Evolutionary conservation across 1,140 invertebrate species (phyloP).

Genomic region (Paralvinella palmiformis): DNA sequence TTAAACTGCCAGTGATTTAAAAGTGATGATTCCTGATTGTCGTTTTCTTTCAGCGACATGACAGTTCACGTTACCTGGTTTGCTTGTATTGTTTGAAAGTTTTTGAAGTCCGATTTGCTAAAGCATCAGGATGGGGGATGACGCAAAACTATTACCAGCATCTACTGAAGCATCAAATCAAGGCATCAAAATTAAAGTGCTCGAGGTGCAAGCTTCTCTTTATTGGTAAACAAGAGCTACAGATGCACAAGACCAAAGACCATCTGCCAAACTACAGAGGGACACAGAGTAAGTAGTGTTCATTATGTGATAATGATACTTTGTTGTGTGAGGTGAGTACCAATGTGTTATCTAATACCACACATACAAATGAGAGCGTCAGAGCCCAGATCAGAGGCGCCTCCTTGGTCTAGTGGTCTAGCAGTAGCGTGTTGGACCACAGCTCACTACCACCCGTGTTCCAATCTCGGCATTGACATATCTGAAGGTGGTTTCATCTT

Average conservation of each 20-base stretch:
- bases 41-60: slow-evolving; percentile 37
- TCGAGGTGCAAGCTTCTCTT: slow-evolving; percentile 38
- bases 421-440: too few species aligned
- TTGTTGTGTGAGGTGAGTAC: too few species aligned
- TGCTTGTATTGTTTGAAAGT: slow-evolving; percentile 45
- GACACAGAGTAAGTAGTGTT: not conserved
- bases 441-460: too few species aligned
- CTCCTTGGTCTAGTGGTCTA: too few species aligned
- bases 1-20: too few species aligned
- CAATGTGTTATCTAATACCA: too few species aligned
- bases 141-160: slow-evolving; percentile 46
- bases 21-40: too few species aligned
- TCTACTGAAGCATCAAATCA: slow-evolving; percentile 39
- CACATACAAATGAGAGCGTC: too few species aligned
- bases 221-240: slow-evolving; percentile 36
- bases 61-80: slow-evolving; percentile 37
- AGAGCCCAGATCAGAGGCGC: too few species aligned
- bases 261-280: slow-evolving; percentile 36
- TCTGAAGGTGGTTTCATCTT: too few species aligned
- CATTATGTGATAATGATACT: not conserved
- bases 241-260: slow-evolving; percentile 34
- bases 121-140: slow-evolving; percentile 41
- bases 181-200: slow-evolving; percentile 37
- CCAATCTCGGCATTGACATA: too few species aligned
- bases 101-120: slow-evolving; percentile 37